Evolutionary conservation across 1,140 invertebrate genomes (phyloP), one percentile per base, ranked within the genome.

Genomic region (Trichogramma pretiosum): DNA sequence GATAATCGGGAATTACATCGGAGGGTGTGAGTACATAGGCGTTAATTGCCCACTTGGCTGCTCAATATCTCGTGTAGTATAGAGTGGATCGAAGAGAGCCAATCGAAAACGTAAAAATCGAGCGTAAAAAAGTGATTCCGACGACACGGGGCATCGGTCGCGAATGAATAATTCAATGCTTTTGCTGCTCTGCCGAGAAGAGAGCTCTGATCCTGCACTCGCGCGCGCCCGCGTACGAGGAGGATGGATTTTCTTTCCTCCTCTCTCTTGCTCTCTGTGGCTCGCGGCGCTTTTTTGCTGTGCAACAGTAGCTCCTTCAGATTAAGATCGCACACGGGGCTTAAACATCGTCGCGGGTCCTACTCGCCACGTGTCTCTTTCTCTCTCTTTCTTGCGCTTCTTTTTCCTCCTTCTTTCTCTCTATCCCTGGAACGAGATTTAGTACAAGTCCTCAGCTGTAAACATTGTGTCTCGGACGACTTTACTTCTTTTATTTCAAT

Each of bases 111-210:
- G 22, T 35, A 35, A 26, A 52, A 26, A 13, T 19, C 30, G n/a
- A 49, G 19, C 42, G 21, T 23, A 36, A 21, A 43, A 40, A 22
- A 38, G 38, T 39, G 53, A 52, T 38, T 36, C 52, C 42, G 36
- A 51, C 35, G 47, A 18, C 32, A n/a, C 22, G 28, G 44, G 57
- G 52, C 44, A 52, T 53, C 48, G 43, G 32, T 37, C 41, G 43
- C 54, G 52, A n/a, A 64, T 64, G 62, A 62, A 62, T 64, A 57
- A 62, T 64, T 64, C 62, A 64, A 57, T 53, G 54, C 57, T 46
- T 59, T 59, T 53, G n/a, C n/a, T n/a, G n/a, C n/a, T n/a, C n/a
- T n/a, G n/a, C n/a, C n/a, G n/a, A n/a, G n/a, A n/a, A n/a, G n/a
- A n/a, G n/a, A n/a, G n/a, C n/a, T n/a, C n/a, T n/a, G n/a, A n/a